Base-by-base conservation (phyloP, 2,888 invertebrate species). In the Heliconius cydno region DNA sequence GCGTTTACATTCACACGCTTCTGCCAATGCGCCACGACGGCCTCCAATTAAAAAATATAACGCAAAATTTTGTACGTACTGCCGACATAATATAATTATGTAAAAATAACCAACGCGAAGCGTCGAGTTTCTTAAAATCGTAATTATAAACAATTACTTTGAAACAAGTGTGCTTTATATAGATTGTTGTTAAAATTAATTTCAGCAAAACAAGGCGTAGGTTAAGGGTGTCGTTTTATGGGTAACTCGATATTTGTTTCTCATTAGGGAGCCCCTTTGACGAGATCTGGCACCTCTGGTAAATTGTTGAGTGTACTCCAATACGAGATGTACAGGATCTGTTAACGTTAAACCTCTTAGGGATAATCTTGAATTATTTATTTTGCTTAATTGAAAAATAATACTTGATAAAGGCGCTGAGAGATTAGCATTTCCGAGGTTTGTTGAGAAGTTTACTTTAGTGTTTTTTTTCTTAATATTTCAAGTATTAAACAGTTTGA, bases 231-330 rank as follows among this genome's bases (percentile, higher is more conserved):
- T 75, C 68, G 79, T 76, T 73, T 78, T 78, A 52, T 34, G 34
- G 72, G 79, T 73, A 78, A 78, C 63, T 74, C 72, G 77, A 78
- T 79, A 78, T 81, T 78, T 76, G 80, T 80, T 72, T 76, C 75
- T 80, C 79, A 81, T 81, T 79, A 79, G n/a, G n/a, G n/a, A n/a
- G 41, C 41, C 67, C 75, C 41, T 75, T 79, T 78, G 77, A 78
- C 60, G 67, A 75, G 74, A 65, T 78, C 72, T 80, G 67, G n/a
- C 74, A 38, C 57, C 68, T 78, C 72, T 80, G 67, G 78, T 78
- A 76, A 78, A 76, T 76, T 70, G 77, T 77, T 57, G n/a, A 77
- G 76, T 68, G 72, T 72, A 63, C 76, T 77, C 66, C n/a, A 76
- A 60, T 25, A 38, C 63, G 75, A 76, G 52, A 68, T 71, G n/a